Percentiles rank a stretch among this genome's conserved stretches.
Evolutionary conservation across 2,797 vertebrate genomes (phyloP).

Genomic region (Parambassis ranga): DNA sequence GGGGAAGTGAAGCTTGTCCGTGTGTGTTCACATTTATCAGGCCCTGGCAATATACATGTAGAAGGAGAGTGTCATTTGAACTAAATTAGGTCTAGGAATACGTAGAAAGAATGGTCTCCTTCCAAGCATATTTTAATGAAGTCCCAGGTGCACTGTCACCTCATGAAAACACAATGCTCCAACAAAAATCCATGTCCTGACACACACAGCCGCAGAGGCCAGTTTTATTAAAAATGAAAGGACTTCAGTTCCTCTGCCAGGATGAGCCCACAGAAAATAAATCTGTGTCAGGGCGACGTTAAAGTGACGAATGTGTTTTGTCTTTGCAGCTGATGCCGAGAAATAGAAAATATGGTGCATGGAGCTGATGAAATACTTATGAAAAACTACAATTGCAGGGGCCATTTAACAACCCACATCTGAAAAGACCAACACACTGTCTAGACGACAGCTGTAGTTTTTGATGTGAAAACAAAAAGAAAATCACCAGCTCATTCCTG

Average conservation of each 20-base stretch:
- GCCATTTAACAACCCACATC: slow-evolving; percentile 11
- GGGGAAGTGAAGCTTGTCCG: neutral
- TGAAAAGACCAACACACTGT: slow-evolving; percentile 16
- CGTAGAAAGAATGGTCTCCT: slow-evolving; percentile 2
- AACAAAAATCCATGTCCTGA: slow-evolving; percentile 30
- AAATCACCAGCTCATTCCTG: neutral
- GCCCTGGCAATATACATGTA: neutral
- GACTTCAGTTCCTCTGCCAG: neutral
- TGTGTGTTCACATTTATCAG: neutral
- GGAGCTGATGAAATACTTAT: slow-evolving; percentile 8
- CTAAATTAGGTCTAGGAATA: slow-evolving; percentile 13
- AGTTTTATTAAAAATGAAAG: slow-evolving; percentile 26
- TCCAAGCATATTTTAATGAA: slow-evolving; percentile 45
- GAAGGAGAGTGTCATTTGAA: slow-evolving; percentile 20
- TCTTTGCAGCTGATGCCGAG: neutral
- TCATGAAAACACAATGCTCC: slow-evolving; percentile 33
- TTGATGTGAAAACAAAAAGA: slow-evolving; percentile 14
- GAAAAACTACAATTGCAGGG: slow-evolving; percentile 27
- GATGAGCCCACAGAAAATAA: neutral
- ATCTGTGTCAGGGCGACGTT: neutral
- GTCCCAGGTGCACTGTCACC: slow-evolving; percentile 28
- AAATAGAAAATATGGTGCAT: neutral
- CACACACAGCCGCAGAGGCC: neutral
- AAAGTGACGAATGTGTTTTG: neutral
- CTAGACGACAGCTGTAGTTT: slow-evolving; percentile 4